Base-by-base conservation (phyloP, 2,113 vertebrate species). In the Orientallactaga bullata region DNA sequence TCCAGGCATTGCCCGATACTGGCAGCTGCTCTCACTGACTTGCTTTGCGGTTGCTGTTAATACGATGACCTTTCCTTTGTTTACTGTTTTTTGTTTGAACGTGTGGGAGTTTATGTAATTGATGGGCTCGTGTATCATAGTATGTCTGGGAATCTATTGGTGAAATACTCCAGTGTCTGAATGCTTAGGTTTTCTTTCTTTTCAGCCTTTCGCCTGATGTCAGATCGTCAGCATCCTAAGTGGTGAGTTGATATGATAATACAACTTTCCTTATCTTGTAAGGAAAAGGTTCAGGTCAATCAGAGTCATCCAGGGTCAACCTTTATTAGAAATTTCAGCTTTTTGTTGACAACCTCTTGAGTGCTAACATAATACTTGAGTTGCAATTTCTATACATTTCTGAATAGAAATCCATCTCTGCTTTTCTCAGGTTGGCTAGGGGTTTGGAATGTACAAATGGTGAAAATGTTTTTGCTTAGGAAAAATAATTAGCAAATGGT, bases 41-140 rank as follows among this genome's bases (percentile, higher is more conserved):
- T 94, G n/a, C 87, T 61, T 73, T 80, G 93, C 21, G 93, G 51
- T 94, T 58, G 12, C 77, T 60, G 77, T 35, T 35, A 58, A 51
- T 23, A 15, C 39, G 84, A 81, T 93, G 88, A 82, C 72, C 89
- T 98, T 97, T 79, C 7, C 16, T 71, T 51, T 94, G 94, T 97
- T 94, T 94, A 94, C 61, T 96, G 60, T 92, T 90, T 35, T 96
- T 92, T 94, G 17, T 92, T 95, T 93, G 69, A 91, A 95, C 79
- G 93, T 73, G 60, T 90, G 76, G 72, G 60, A 95, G 63, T 68
- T 94, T 42, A 91, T 95, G 42, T 32, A 96, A 97, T 94, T 97
- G 95, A 94, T 97, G 63, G 66, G 81, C 79, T 91, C 69, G 4
- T 76, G 76, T 89, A 89, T 80, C 26, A 15, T 26, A 35, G 55